A percentile compares a stretch with the other conserved stretches of the same genome.
phyloP scores from a whole-genome alignment of 1,140 invertebrate genomes.

The Ptiloglossa arizonensis region DNA sequence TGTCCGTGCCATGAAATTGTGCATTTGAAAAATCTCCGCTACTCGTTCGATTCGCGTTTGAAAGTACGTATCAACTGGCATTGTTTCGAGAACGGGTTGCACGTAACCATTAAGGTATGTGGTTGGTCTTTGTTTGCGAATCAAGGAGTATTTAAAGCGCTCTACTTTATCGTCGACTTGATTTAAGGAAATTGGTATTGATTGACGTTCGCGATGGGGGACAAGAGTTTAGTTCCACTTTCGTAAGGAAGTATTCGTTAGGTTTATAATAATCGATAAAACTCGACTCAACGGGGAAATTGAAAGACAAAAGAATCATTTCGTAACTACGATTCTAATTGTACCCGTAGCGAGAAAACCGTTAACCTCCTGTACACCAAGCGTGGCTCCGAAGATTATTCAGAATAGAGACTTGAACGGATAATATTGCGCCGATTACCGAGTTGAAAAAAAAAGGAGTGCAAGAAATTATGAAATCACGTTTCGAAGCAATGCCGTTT shows the following conservation, averaged over 20 bases:
- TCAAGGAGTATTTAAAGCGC: slow-evolving; percentile 34
- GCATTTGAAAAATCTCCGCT: background rate
- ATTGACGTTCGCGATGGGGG: slow-evolving; percentile 27
- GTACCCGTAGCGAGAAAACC: background rate
- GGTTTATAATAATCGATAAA: slow-evolving; percentile 2
- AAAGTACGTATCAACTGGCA: background rate
- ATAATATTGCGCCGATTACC: background rate
- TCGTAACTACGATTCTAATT: background rate
- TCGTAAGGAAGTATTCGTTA: slow-evolving; percentile 36
- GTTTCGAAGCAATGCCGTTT: no score
- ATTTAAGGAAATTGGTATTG: slow-evolving; percentile 50
- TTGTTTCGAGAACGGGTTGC: background rate
- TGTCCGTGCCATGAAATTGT: background rate
- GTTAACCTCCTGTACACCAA: background rate
- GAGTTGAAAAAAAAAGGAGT: no score
- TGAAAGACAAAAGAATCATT: background rate
- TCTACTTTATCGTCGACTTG: slow-evolving; percentile 29
- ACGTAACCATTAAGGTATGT: background rate
- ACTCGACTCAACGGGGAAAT: background rate
- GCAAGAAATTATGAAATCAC: no score
- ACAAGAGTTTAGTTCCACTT: slow-evolving; percentile 1
- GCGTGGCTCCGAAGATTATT: background rate
- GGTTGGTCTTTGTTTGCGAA: slow-evolving; percentile 25
- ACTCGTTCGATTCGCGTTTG: background rate
- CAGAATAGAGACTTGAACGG: background rate